Evolutionary conservation across 2,888 invertebrate species (phyloP).

Genomic region (Oscheius sp.): DNA sequence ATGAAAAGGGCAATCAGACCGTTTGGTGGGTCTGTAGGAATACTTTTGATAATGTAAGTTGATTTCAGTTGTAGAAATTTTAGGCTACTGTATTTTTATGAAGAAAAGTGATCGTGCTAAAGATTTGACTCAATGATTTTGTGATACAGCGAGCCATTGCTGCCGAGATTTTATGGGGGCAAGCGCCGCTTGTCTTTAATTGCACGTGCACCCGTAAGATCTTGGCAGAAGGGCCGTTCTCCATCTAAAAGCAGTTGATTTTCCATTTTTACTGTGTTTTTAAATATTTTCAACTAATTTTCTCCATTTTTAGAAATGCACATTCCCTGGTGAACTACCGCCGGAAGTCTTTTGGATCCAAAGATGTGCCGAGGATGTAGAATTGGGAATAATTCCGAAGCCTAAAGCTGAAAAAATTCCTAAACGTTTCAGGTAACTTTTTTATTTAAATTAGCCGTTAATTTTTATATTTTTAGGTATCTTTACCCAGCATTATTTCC

Average conservation of each 20-base stretch:
- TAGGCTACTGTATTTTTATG: too few relatives aligned
- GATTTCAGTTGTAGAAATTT: not conserved
- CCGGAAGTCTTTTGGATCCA: conserved; percentile 62
- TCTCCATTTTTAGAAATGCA: conserved; percentile 59
- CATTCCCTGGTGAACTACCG: conserved; percentile 68
- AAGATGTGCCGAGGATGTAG: conserved; percentile 52
- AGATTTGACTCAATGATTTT: not conserved
- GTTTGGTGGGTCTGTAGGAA: conserved; percentile 62
- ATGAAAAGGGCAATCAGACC: conserved; percentile 42
- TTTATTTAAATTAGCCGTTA: too few relatives aligned
- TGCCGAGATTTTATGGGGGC: not conserved
- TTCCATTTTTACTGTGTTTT: too few relatives aligned
- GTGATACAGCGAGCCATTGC: not conserved
- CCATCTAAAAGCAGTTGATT: too few relatives aligned
- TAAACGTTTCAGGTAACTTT: not conserved
- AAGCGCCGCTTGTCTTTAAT: not conserved
- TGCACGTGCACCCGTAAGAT: too few relatives aligned
- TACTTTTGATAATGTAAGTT: conserved; percentile 46
- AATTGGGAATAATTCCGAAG: conserved; percentile 50
- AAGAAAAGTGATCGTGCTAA: too few relatives aligned
- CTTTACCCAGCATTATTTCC: conserved; percentile 18
- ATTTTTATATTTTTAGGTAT: conserved; percentile 29
- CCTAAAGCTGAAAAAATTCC: not conserved
- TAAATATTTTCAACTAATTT: too few relatives aligned
- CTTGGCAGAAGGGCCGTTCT: too few relatives aligned